These are phyloP conservation scores for Trachymyrmex cornetzi DNA, from an alignment of 1,140 invertebrate genomes.

Conservation along the genomic window DNA sequence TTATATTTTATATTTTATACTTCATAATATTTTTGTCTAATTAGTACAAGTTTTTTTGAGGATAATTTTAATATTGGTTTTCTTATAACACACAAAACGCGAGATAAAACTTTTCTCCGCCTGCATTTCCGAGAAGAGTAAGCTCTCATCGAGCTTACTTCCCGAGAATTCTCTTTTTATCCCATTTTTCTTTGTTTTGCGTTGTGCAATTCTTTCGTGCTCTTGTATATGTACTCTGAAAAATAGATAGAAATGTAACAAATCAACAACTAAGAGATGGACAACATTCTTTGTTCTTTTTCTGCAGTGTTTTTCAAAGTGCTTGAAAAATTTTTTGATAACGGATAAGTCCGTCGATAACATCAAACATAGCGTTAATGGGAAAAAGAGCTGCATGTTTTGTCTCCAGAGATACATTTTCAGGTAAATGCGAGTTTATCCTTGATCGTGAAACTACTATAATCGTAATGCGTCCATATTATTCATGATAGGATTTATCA, in stretches of 20 bases:
- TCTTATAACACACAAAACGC: not conserved
- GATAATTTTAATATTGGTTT: not conserved
- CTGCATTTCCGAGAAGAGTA: slow-evolving; percentile 12
- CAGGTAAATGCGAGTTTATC: not conserved
- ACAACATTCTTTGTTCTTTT: not conserved
- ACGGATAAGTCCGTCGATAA: slow-evolving; percentile 20
- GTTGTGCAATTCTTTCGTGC: slow-evolving; percentile 3
- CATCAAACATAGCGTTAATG: not conserved
- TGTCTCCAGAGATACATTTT: slow-evolving; percentile 14
- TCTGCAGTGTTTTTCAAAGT: not conserved
- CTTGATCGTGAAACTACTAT: not conserved
- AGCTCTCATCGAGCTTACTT: slow-evolving; percentile 1
- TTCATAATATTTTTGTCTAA: not conserved
- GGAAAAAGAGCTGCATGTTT: not conserved
- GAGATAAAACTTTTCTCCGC: not conserved
- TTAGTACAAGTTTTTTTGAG: not conserved
- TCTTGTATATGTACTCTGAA: slow-evolving; percentile 13
- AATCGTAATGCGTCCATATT: not conserved
- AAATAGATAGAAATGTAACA: slow-evolving; percentile 21
- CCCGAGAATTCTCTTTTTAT: slow-evolving; percentile 16
- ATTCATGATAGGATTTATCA: not conserved
- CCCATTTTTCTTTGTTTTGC: slow-evolving; percentile 7
- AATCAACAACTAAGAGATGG: slow-evolving; percentile 35
- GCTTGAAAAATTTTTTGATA: slow-evolving; percentile 18
- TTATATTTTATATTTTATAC: not conserved